These are phyloP conservation scores for Drosophila willistoni DNA, from an alignment of 1,140 invertebrate species.

Conservation along the genomic window DNA sequence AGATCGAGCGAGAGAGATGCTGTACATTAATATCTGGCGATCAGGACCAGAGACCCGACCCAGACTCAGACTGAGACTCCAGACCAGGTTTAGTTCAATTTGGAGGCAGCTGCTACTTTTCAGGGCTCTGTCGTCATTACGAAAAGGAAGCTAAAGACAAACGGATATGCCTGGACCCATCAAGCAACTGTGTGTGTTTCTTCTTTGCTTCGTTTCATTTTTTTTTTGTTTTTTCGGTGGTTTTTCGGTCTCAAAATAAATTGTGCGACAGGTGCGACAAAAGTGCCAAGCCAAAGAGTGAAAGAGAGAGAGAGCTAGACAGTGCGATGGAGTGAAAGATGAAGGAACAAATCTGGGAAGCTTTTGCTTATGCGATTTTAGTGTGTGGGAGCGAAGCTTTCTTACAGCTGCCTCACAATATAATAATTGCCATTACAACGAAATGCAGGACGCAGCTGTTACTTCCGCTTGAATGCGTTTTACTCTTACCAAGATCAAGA, in stretches of 20 bases:
- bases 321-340: slow-evolving; percentile 1
- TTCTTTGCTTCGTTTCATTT: not conserved
- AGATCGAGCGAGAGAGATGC: slow-evolving; percentile 31
- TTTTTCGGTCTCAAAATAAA: slow-evolving; percentile 75
- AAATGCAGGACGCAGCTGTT: slow-evolving; percentile 67
- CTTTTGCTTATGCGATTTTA: slow-evolving; percentile 31
- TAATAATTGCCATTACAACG: slow-evolving; percentile 68
- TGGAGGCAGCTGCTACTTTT: slow-evolving; percentile 75
- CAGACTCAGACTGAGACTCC: not conserved
- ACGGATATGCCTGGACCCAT: slow-evolving; percentile 77
- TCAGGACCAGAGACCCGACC: slow-evolving; percentile 39
- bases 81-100: slow-evolving; percentile 16
- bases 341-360: slow-evolving; percentile 26
- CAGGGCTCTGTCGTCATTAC: slow-evolving; percentile 70
- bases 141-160: slow-evolving; percentile 80
- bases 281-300: slow-evolving; percentile 43
- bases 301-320: slow-evolving; percentile 16
- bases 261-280: slow-evolving; percentile 79
- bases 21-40: slow-evolving; percentile 56
- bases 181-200: slow-evolving; percentile 72
- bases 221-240: slow-evolving; percentile 64
- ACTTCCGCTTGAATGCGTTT: slow-evolving; percentile 64
- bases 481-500: slow-evolving; percentile 22
- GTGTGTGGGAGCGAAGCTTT: slow-evolving; percentile 79
- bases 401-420: slow-evolving; percentile 64